These are phyloP conservation scores for Pristionchus pacificus DNA, from an alignment of 1,140 invertebrate genomes.

Conservation along the genomic window DNA sequence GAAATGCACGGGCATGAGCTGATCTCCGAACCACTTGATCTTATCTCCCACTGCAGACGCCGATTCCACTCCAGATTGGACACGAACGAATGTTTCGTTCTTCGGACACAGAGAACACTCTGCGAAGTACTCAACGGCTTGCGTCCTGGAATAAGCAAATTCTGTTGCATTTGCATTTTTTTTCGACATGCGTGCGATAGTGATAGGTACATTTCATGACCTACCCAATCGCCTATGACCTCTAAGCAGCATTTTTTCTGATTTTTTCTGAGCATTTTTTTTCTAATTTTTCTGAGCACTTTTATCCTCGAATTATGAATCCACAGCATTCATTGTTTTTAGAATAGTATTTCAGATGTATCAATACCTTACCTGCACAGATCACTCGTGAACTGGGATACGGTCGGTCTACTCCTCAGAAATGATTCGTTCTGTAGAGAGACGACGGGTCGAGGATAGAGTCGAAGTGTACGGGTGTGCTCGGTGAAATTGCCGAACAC, in stretches of 20 bases:
- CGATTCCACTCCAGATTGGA: conserved; percentile 88
- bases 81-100: conserved; percentile 91
- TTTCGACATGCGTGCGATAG: neutral
- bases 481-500: conserved; percentile 93
- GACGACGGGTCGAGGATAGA: conserved; percentile 95
- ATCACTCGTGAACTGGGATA: conserved; percentile 75
- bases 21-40: conserved; percentile 81
- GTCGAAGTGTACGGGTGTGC: conserved; percentile 86
- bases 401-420: conserved; percentile 79
- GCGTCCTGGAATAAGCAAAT: conserved; percentile 38
- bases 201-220: too few species aligned
- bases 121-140: conserved; percentile 95
- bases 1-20: conserved; percentile 82
- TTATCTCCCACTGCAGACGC: conserved; percentile 93
- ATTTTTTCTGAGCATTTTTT: too few species aligned
- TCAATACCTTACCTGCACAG: conserved; percentile 72
- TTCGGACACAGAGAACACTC: conserved; percentile 94
- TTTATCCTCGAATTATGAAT: too few species aligned
- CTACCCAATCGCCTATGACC: too few species aligned
- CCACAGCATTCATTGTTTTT: conserved; percentile 2
- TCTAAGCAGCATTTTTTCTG: too few species aligned
- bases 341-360: neutral
- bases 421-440: conserved; percentile 98
- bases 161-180: neutral
- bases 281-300: too few species aligned